Base-by-base conservation (phyloP, 2,113 vertebrate species). In the Proterorhinus semilunaris region DNA sequence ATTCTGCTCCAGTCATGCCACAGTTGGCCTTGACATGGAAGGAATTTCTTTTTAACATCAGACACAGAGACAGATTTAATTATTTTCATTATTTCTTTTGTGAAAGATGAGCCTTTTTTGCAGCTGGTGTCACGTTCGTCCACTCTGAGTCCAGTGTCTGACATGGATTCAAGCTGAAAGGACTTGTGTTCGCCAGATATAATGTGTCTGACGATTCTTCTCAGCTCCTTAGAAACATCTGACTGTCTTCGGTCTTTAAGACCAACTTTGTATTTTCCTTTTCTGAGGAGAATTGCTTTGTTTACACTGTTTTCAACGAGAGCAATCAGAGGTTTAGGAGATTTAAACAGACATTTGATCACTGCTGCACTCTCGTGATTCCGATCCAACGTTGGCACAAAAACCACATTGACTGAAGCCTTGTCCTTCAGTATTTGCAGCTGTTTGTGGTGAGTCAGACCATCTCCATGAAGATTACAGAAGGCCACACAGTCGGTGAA, bases 391-490 rank as follows among this genome's bases (percentile, higher is more conserved):
- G 73, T 49, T 76, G 83, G 64, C 10, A 93, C 0, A 0, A 94
- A 65, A 7, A 74, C 75, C 16, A 95, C 73, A 3, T 68, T 89
- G 10, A 93, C 62, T 0, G 89, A 89, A 36, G 91, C 86, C 54
- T 86, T 76, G 49, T 88, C 68, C 17, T 64, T 75, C 66, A 94
- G 48, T 63, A 91, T 91, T 0, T 61, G 13, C 3, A 82, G 71
- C 63, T 94, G 91, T 3, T 68, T 50, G 8, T 84, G 3, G 55
- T 76, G 17, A 1, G 65, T 70, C 49, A 83, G 79, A 48, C 84
- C 83, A 70, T 93, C 87, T 72, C 92, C 92, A 43, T 83, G 92
- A 64, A 94, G 88, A 87, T 93, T 93, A 59, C 74, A 87, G 62
- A 93, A 93, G 43, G 90, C 76, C 74, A 91, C 69, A 65, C 90